Evolutionary conservation across 1,140 invertebrate genomes (phyloP), one percentile per base, ranked within the genome.

Genomic region (Orchestia grillus): DNA sequence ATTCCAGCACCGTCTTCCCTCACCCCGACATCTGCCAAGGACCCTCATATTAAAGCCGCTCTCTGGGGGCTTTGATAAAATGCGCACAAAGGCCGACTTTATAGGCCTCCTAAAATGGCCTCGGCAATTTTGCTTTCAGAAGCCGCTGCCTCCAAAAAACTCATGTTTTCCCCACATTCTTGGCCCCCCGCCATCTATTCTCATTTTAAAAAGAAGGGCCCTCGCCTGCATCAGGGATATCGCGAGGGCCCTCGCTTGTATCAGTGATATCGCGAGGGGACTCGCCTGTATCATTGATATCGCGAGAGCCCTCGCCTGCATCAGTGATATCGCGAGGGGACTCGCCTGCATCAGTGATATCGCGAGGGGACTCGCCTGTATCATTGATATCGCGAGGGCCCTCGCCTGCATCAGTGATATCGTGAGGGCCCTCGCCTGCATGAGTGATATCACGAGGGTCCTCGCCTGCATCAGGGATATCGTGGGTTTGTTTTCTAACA

Each of bases 91-190:
- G 92, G 44, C 92, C 92, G 44, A 94, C 92, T 94, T 94, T 94
- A 94, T 94, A 94, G 92, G 92, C 44, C 92, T 40, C 92, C 92
- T 94, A 45, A 94, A 94, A 94, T 94, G 92, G 92, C 92, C 92
- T 94, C 92, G 92, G 92, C 92, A 94, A 94, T 94, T 94, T 94
- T 94, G 92, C 92, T 94, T 94, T 94, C 92, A 40, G 92, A 90
- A n/a, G 92, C 92, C 44, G 44, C 92, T 44, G 92, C 92, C 43
- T 94, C 92, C 92, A 94, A 94, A n/a, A n/a, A 94, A 45, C 92
- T 94, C 92, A 94, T 94, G 44, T 94, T 47, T 94, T 94, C 44
- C 11, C 92, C 92, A 11, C 92, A 94, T 90, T 90, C 88, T 90
- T 41, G n/a, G 88, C 88, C n/a, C n/a, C 43, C 28, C 23, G 88